A percentile compares a stretch with the other conserved stretches of the same genome.
Conservation (phyloP, 2,888 invertebrate genomes). For the Alentia gelatinosa region DNA sequence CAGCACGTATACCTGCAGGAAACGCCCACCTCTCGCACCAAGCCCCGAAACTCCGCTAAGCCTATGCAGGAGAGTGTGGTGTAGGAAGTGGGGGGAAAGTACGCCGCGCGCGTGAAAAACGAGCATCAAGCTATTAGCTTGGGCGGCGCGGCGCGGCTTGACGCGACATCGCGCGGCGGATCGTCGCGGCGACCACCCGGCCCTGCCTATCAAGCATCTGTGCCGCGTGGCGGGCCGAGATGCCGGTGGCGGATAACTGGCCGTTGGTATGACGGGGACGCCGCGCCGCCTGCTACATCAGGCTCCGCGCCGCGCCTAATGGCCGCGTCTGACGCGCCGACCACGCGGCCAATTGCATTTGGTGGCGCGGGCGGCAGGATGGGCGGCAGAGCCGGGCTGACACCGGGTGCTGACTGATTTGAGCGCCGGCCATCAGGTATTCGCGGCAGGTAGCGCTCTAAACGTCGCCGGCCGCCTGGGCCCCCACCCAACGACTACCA, state of each 20-base stretch:
- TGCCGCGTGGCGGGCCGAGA: background rate
- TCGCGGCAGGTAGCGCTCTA: background rate
- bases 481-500: no score
- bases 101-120: background rate
- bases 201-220: slow-evolving; percentile 4
- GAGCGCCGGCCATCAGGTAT: background rate
- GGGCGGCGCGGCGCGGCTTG: no score
- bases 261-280: background rate
- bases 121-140: background rate
- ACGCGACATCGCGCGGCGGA: no score
- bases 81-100: no score
- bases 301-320: background rate
- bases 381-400: slow-evolving; percentile 20
- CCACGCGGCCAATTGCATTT: background rate
- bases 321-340: background rate
- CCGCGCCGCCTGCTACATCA: background rate
- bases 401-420: slow-evolving; percentile 30
- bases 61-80: no score
- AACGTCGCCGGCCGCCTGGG: background rate
- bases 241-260: background rate
- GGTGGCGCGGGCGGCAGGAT: background rate
- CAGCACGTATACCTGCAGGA: no score
- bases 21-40: no score
- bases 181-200: background rate
- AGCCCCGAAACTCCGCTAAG: no score